Conservation (phyloP, 2,888 invertebrate species). For the Mythimna lalbum region DNA sequence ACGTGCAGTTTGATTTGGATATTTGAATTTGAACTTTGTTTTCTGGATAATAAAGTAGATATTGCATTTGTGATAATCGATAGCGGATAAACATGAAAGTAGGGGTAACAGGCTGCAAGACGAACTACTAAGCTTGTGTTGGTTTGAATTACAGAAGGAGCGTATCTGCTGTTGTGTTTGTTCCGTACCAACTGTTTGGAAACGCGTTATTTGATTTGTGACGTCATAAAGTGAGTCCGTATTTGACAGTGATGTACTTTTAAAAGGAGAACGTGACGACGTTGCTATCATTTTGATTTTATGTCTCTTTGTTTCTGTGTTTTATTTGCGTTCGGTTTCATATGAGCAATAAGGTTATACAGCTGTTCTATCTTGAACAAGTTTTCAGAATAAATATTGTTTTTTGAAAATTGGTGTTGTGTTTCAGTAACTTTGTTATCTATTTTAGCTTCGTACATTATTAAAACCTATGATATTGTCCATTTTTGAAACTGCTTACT, state of each 20-base stretch:
- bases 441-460: neutral
- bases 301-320: conserved; percentile 34
- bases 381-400: neutral
- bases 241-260: conserved; percentile 54
- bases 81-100: conserved; percentile 64
- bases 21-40: conserved; percentile 41
- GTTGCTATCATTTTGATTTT: conserved; percentile 33
- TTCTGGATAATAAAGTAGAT: conserved; percentile 8
- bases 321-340: conserved; percentile 31
- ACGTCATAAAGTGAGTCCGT: conserved; percentile 57
- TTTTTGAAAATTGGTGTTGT: neutral
- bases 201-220: conserved; percentile 68
- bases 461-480: too few species aligned
- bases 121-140: conserved; percentile 67
- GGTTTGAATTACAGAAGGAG: conserved; percentile 66
- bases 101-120: conserved; percentile 64
- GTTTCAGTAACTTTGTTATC: neutral
- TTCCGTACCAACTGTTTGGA: conserved; percentile 63
- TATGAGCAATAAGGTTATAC: conserved; percentile 29
- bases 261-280: conserved; percentile 48
- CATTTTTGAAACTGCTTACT: too few species aligned
- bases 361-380: conserved; percentile 6
- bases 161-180: conserved; percentile 61
- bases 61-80: conserved; percentile 41
- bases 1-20: conserved; percentile 38